Base-by-base conservation (phyloP, 2,888 invertebrate genomes). In the Netelia virgata region DNA sequence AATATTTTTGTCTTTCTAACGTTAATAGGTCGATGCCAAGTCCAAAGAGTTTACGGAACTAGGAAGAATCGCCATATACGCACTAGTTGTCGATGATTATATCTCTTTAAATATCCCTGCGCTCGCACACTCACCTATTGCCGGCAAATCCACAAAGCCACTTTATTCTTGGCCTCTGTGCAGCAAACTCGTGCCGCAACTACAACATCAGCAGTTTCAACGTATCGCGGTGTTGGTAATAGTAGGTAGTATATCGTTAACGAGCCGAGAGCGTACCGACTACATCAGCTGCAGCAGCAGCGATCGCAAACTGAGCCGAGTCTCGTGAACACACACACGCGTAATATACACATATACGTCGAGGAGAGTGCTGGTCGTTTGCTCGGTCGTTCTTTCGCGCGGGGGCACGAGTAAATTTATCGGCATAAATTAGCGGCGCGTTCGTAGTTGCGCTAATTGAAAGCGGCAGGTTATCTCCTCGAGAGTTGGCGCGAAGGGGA, bases 361-460 rank as follows among this genome's bases (percentile, higher is more conserved):
- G 23, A 6, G 36, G 6, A 36, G 55, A 63, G 47, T 28, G 53
- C 64, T 68, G 50, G 73, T 59, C 68, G 80, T 73, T 74, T 55
- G 55, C 64, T 70, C 66, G 69, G 78, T 69, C 57, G 69, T 76
- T 79, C 69, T 74, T 86, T 88, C 86, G 86, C 89, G 82, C 82
- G 72, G 66, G 80, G 85, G 84, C 83, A 81, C 64, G 82, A 78
- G 77, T 84, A 86, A 88, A 89, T 85, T 88, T 89, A 90, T 87
- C 88, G 85, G 79, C 84, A 83, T 86, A 88, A 89, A 90, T 90
- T 89, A 86, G 80, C 85, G 80, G 75, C 72, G 79, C 82, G 82
- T 72, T 85, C 84, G 82, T 85, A 85, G 87, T 90, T 86, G 84
- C 82, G 87, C 90, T 90, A 90, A 90, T 90, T 88, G 88, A 90